Percentiles rank a stretch among this genome's conserved stretches.
Evolutionary conservation across 2,113 vertebrate genomes (phyloP).

Genomic region (Oenanthe oenanthe): DNA sequence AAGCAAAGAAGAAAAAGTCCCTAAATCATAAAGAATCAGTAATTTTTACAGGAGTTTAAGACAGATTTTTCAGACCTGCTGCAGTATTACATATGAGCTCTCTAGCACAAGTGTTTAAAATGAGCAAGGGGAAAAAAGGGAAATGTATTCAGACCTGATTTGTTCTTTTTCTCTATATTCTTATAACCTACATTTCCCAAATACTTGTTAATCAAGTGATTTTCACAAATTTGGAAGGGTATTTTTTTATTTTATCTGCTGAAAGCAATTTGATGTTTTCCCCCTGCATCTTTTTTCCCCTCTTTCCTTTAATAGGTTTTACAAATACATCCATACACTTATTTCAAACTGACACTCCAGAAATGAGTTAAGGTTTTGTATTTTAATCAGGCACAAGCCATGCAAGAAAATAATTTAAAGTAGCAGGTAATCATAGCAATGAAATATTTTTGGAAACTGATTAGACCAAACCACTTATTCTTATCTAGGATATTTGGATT

Average conservation of each 20-base stretch:
- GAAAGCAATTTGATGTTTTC: not conserved
- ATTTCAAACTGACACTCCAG: conserved; percentile 20
- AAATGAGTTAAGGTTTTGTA: conserved; percentile 37
- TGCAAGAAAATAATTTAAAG: conserved; percentile 59
- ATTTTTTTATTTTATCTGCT: not conserved
- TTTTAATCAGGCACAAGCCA: conserved; percentile 52
- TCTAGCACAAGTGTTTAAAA: not conserved
- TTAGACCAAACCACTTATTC: conserved; percentile 60
- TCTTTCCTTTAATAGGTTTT: not conserved
- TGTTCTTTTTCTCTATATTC: not conserved
- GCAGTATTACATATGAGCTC: not conserved
- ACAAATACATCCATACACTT: not conserved
- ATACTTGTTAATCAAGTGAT: not conserved
- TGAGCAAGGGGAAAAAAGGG: not conserved
- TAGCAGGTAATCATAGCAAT: conserved; percentile 68
- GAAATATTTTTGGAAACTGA: conserved; percentile 74
- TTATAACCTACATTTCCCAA: conserved; percentile 2
- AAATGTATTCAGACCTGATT: not conserved
- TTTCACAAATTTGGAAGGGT: not conserved
- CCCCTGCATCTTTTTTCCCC: not conserved
- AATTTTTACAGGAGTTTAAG: not conserved
- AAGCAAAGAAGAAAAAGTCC: too few species aligned
- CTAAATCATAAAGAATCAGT: not conserved
- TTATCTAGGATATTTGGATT: conserved; percentile 38
- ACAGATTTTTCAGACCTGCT: not conserved